A percentile compares a stretch with the other conserved stretches of the same genome.
Evolutionary conservation across 1,140 invertebrate species (phyloP).

Genomic region (Ctenoplectra terminalis): DNA sequence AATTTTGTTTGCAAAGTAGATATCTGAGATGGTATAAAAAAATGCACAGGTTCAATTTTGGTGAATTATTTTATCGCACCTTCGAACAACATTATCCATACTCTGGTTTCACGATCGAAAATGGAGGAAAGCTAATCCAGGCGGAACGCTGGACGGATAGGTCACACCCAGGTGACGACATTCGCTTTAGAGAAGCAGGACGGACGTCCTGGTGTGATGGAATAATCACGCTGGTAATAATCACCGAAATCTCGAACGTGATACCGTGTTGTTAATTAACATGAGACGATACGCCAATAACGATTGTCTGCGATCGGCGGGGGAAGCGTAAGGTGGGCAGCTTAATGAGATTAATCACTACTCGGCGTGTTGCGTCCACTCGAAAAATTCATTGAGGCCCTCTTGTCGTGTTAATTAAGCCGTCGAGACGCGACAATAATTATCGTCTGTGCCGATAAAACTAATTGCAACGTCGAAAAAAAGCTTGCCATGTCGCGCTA

Average conservation of each 20-base stretch:
- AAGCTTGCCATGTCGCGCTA: background rate
- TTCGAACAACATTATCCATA: background rate
- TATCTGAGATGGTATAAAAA: no score
- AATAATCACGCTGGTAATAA: slow-evolving; percentile 37
- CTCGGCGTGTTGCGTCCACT: slow-evolving; percentile 26
- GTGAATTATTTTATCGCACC: no score
- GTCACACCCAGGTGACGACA: no score
- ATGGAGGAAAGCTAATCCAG: background rate
- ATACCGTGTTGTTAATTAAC: slow-evolving; percentile 52
- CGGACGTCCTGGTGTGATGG: slow-evolving; percentile 14
- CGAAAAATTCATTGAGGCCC: slow-evolving; percentile 27
- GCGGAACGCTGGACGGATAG: no score
- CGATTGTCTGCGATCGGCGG: slow-evolving; percentile 33
- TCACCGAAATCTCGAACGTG: slow-evolving; percentile 43
- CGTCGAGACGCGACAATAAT: slow-evolving; percentile 21
- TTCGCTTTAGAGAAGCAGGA: slow-evolving; percentile 35
- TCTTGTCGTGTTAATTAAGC: slow-evolving; percentile 29
- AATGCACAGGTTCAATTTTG: no score
- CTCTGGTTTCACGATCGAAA: background rate
- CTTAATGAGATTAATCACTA: slow-evolving; percentile 32
- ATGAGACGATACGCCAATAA: slow-evolving; percentile 48
- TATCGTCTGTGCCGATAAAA: slow-evolving; percentile 10
- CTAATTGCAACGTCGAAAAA: slow-evolving; percentile 9
- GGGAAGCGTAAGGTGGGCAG: background rate
- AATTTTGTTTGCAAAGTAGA: no score